phyloP scores from a whole-genome alignment of 2,888 invertebrate genomes.

The Panopea generosa region DNA sequence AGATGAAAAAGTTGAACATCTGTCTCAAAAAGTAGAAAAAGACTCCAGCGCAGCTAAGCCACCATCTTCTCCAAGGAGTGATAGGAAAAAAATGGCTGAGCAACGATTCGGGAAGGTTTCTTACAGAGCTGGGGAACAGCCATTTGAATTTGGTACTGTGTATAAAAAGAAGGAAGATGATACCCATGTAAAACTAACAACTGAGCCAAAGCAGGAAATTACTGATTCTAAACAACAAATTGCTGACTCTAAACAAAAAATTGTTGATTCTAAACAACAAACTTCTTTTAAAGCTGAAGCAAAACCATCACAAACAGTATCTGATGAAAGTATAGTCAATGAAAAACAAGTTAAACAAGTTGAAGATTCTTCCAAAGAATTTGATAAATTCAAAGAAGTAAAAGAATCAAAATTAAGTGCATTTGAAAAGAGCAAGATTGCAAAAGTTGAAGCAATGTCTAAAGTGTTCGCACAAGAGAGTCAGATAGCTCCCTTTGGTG shows the following conservation, averaged over 20 bases:
- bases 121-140: slow-evolving; percentile 1
- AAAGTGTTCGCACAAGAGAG: background rate
- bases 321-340: background rate
- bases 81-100: slow-evolving; percentile 47
- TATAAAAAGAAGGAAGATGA: slow-evolving; percentile 6
- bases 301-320: background rate
- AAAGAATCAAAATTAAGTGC: background rate
- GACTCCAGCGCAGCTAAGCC: slow-evolving; percentile 28
- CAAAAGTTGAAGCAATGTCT: background rate
- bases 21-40: slow-evolving; percentile 12
- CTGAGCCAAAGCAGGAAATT: background rate
- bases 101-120: slow-evolving; percentile 50
- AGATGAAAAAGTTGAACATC: slow-evolving; percentile 6
- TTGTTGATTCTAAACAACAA: background rate
- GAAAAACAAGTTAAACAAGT: background rate
- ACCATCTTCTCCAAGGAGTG: slow-evolving; percentile 53
- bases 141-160: slow-evolving; percentile 7
- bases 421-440: too few relatives aligned
- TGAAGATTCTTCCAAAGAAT: background rate
- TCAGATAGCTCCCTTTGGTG: too few relatives aligned
- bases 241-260: background rate
- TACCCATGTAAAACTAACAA: too few relatives aligned
- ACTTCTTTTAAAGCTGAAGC: background rate
- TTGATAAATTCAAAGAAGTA: slow-evolving; percentile 4
- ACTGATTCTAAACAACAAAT: background rate